Percentiles rank a stretch among this genome's conserved stretches.
phyloP scores from a whole-genome alignment of 2,113 vertebrate species.

The Amphiprion percula region DNA sequence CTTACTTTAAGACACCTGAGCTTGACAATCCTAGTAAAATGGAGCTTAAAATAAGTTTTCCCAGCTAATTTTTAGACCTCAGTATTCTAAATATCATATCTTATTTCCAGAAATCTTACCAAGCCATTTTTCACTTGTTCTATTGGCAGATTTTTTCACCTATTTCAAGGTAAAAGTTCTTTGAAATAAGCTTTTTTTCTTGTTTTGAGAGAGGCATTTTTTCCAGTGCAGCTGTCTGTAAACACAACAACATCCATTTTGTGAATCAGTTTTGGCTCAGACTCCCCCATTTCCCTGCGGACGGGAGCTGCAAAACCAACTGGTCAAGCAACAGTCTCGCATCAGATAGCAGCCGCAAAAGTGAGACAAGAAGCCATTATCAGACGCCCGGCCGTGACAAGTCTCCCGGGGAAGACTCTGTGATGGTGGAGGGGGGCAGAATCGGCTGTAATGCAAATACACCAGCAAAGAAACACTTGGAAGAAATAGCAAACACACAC shows the following conservation, averaged over 20 bases:
- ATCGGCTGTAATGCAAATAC: slow-evolving; percentile 34
- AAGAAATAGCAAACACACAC: slow-evolving; percentile 25
- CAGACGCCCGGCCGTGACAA: slow-evolving; percentile 36
- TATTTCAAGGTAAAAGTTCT: no score
- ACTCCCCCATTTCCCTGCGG: slow-evolving; percentile 45
- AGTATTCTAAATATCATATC: no score
- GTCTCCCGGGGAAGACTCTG: slow-evolving; percentile 31
- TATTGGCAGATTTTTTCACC: no score
- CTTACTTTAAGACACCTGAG: no score
- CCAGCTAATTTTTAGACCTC: no score
- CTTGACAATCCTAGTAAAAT: no score
- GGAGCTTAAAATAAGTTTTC: no score
- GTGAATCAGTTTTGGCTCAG: slow-evolving; percentile 41
- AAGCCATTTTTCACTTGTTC: no score
- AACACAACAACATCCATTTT: slow-evolving; percentile 60
- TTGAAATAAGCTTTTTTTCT: no score
- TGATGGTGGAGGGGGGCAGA: background rate
- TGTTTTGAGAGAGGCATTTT: no score
- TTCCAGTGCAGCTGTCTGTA: slow-evolving; percentile 38
- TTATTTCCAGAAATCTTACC: no score
- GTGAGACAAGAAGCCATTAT: slow-evolving; percentile 66
- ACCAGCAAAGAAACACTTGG: slow-evolving; percentile 1
- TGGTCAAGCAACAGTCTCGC: slow-evolving; percentile 49
- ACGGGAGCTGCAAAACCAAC: slow-evolving; percentile 45
- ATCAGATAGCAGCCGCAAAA: slow-evolving; percentile 37